Evolutionary conservation across 2,888 invertebrate genomes (phyloP).

Genomic region (Torymus tubicola): DNA sequence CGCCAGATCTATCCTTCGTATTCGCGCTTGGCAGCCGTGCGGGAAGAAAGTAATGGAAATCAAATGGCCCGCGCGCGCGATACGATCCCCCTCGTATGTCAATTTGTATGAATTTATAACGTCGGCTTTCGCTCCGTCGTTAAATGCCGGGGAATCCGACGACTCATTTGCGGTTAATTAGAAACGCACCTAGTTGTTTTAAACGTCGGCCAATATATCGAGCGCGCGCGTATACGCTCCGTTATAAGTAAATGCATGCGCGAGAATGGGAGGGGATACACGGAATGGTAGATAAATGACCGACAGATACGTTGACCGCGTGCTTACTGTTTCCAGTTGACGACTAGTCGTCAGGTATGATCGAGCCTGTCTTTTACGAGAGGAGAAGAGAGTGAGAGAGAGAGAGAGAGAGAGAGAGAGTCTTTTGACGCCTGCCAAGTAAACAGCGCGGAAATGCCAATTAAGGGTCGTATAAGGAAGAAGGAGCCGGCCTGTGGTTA

Average conservation of each 20-base stretch:
- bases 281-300: too few relatives aligned
- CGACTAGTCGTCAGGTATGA: background rate
- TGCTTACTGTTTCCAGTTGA: too few relatives aligned
- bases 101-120: conserved; percentile 53
- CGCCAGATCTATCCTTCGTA: too few relatives aligned
- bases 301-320: too few relatives aligned
- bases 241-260: conserved; percentile 3
- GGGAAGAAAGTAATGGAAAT: conserved; percentile 49
- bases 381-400: too few relatives aligned
- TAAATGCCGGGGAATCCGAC: conserved; percentile 27
- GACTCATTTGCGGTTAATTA: conserved; percentile 45
- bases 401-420: too few relatives aligned
- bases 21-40: too few relatives aligned
- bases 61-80: background rate
- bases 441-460: conserved; percentile 12
- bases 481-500: background rate
- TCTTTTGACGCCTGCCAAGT: conserved; percentile 31
- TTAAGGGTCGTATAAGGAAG: conserved; percentile 22
- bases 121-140: conserved; percentile 31
- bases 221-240: background rate
- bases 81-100: conserved; percentile 29
- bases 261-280: background rate
- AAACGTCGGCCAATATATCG: background rate
- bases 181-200: conserved; percentile 13
- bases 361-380: too few relatives aligned